Conservation (phyloP, 2,113 vertebrate genomes). For the Accipiter cooperii region DNA sequence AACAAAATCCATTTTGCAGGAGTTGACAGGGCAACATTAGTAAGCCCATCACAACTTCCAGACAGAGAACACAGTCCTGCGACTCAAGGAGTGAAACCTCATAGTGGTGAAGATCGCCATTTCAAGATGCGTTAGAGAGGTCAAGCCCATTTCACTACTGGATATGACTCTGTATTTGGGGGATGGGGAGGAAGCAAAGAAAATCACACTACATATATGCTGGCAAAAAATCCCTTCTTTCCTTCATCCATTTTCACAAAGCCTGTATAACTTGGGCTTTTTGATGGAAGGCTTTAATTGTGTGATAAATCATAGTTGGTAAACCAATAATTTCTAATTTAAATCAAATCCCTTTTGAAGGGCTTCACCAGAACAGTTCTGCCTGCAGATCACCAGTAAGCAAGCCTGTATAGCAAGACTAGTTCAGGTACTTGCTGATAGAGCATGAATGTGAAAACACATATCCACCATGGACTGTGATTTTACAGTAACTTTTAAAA, state of each 20-base stretch:
- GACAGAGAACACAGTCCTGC: not conserved
- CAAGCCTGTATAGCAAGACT: not conserved
- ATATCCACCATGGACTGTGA: not conserved
- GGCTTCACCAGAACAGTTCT: not conserved
- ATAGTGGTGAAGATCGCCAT: not conserved
- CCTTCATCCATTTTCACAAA: not conserved
- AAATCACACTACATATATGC: not conserved
- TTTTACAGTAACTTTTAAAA: not conserved
- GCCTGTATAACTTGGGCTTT: not conserved
- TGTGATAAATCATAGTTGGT: not conserved
- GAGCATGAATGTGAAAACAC: accelerated
- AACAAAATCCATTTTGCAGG: not conserved
- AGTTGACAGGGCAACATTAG: not conserved
- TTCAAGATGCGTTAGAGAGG: not conserved
- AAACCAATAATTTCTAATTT: not conserved
- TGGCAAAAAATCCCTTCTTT: not conserved
- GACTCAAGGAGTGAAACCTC: not conserved
- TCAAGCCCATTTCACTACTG: not conserved
- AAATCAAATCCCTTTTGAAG: not conserved
- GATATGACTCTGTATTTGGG: not conserved
- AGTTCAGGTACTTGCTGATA: not conserved
- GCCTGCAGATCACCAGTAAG: not conserved
- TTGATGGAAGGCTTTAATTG: not conserved
- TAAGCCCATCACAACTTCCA: not conserved
- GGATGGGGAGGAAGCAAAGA: not conserved